Base-by-base conservation (phyloP, 1,140 invertebrate species). In the Bombus superbus region DNA sequence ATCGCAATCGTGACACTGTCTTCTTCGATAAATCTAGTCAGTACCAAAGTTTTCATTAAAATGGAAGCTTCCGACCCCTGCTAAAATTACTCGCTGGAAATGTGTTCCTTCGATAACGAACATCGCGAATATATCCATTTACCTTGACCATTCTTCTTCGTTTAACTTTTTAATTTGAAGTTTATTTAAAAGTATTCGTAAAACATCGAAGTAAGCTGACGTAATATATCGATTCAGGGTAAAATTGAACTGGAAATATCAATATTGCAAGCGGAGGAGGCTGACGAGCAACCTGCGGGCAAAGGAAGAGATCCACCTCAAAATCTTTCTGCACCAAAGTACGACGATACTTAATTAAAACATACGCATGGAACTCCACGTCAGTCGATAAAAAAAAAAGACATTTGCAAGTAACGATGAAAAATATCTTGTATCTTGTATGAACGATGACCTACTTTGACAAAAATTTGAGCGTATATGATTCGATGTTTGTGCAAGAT, bases 241-340 rank as follows among this genome's bases (percentile, higher is more conserved):
- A 96, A 96, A 93, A 94, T 97, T 13, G 96, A 97, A 91, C 92
- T 97, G 81, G 96, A 97, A 93, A 92, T 97, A 89, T 96, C 96
- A 66, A 83, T 97, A 59, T 74, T 97, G 32, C 95, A 95, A 0
- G 93, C 94, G 74, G 91, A 95, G 47, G 96, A 97, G 91, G 97
- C 97, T 0, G 88, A 94, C 11, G 88, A 96, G 75, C 92, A 95
- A 75, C 97, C 97, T 1, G 97, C 96, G 3, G 97, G 97, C 42
- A 91, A 95, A 53, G 97, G 96, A 69, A 95, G 97, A 85, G 91
- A 96, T 80, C 94, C 96, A 9, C 97, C 97, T 0, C 94, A 96
- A 91, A 93, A 96, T 38, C 93, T 97, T 74, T 95, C 96, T 8
- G 89, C 92, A 38, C 97, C 97, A 38, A 94, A 96, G 96, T 85